Percentiles rank a stretch among this genome's conserved stretches.
Conservation (phyloP, 2,888 invertebrate genomes). For the Microctonus aethiopoides region DNA sequence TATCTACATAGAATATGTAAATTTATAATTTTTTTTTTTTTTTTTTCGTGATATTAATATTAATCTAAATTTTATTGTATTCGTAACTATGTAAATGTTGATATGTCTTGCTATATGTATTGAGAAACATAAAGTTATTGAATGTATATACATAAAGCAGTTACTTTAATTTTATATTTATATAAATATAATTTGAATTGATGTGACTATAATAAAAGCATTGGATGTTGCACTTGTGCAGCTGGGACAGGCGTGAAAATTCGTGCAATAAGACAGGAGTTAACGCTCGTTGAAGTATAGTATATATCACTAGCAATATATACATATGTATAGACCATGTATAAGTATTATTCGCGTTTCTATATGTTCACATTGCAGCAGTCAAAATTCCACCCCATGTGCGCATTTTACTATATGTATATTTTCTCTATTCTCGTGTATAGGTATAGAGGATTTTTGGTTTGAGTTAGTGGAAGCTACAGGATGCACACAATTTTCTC, state of each 20-base stretch:
- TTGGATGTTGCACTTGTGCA: slow-evolving; percentile 26
- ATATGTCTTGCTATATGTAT: too few species aligned
- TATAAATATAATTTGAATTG: not conserved
- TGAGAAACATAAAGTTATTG: too few species aligned
- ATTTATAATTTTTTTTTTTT: too few species aligned
- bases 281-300: slow-evolving; percentile 42
- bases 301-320: not conserved
- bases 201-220: not conserved
- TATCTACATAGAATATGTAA: too few species aligned
- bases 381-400: slow-evolving; percentile 10
- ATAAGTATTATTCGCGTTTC: slow-evolving; percentile 2
- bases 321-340: slow-evolving; percentile 5
- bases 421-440: not conserved
- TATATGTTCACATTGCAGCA: not conserved
- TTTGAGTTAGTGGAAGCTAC: slow-evolving; percentile 27
- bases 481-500: slow-evolving; percentile 6
- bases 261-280: slow-evolving; percentile 28
- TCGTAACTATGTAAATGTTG: too few species aligned
- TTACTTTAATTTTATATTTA: not conserved
- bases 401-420: not conserved
- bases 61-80: too few species aligned
- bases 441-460: too few species aligned
- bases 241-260: slow-evolving; percentile 37
- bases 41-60: too few species aligned
- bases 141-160: too few species aligned